Evolutionary conservation across 1,140 invertebrate species (phyloP), one percentile per base, ranked within the genome.

Genomic region (Drosophila arawakana): DNA sequence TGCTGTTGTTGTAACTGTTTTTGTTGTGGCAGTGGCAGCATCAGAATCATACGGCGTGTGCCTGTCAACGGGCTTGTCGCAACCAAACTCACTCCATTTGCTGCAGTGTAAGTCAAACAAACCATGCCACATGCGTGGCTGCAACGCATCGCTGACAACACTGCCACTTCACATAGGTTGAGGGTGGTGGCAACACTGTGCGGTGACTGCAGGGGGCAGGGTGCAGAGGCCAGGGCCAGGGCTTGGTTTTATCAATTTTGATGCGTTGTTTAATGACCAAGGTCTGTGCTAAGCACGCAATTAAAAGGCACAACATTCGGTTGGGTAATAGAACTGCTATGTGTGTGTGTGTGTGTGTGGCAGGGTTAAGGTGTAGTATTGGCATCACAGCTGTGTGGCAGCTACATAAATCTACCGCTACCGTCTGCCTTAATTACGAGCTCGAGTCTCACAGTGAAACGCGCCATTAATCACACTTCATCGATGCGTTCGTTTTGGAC

Each of bases 391-490:
- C 78, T 81, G 83, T 61, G 69, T 21, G 11, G 11, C 52, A 43
- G 43, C 54, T 9, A 74, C 76, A 86, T 86, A 86, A 86, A 86
- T 86, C 82, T 71, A 79, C 70, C n/a, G 39, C 55, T 18, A 49
- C n/a, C 25, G 25, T 30, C 30, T 41, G 68, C 73, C 80, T 89
- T 86, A 86, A 86, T 86, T 86, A 89, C 83, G 30, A 55, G 52
- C 30, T 47, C 44, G 59, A 74, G 72, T 67, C 83, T 80, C 80
- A 74, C 82, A 80, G 82, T 69, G 83, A 80, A 86, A 80, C 71
- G 83, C 70, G 77, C 80, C 84, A 86, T 86, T 86, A 86, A 86
- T 86, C 83, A 80, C 84, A 86, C 83, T 88, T 86, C 84, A 86
- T 86, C 84, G 80, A 86, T 89, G 76, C 73, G 70, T 67, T 72